Percentiles rank a stretch among this genome's conserved stretches.
phyloP scores from a whole-genome alignment of 2,113 vertebrate species.

The zebrafish (Danio rerio) region GRCz12tu NC_133189.1:38234001-38234500 shows the following conservation, averaged over 20 bases:
- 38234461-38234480: too few relatives aligned
- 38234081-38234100: too few relatives aligned
- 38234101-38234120: background rate
- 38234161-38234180: too few relatives aligned
- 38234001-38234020: too few relatives aligned
- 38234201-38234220: background rate
- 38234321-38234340: background rate
- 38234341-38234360: slow-evolving; percentile 15
- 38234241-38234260: slow-evolving; percentile 45
- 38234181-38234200: too few relatives aligned
- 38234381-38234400: background rate
- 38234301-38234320: background rate
- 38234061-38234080: too few relatives aligned
- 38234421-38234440: background rate
- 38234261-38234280: background rate
- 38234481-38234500: too few relatives aligned
- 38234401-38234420: background rate
- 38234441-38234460: too few relatives aligned
- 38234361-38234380: background rate
- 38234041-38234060: too few relatives aligned
- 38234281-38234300: background rate
- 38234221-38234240: slow-evolving; percentile 41
- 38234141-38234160: too few relatives aligned
- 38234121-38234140: too few relatives aligned
- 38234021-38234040: too few relatives aligned